Percentiles rank a stretch among this genome's conserved stretches.
Conservation (phyloP, 1,140 invertebrate species). For the Drosophila virilis region DNA sequence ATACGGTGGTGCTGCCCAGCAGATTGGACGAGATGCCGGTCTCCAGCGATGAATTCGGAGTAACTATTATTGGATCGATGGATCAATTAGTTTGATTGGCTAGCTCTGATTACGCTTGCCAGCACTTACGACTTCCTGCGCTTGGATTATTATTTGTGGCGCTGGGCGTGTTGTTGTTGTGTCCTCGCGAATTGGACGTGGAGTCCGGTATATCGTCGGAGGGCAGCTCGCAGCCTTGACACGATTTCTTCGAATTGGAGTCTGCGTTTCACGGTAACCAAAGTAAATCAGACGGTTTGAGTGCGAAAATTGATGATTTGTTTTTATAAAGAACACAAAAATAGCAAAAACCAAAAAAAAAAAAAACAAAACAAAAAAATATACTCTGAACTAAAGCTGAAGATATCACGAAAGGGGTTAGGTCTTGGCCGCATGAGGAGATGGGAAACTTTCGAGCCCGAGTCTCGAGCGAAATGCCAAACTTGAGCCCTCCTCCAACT, state of each 20-base stretch:
- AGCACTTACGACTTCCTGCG: conserved; percentile 78
- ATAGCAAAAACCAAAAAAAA: not conserved
- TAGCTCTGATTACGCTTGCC: not conserved
- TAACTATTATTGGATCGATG: conserved; percentile 51
- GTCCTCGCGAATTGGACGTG: conserved; percentile 87
- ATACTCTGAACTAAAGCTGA: conserved; percentile 42
- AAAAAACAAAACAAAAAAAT: conserved; percentile 4
- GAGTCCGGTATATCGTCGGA: conserved; percentile 90
- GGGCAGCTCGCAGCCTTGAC: conserved; percentile 94
- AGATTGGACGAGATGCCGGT: conserved; percentile 81
- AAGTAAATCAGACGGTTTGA: conserved; percentile 58
- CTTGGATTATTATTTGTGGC: conserved; percentile 89
- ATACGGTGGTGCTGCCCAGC: conserved; percentile 77
- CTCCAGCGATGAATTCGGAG: conserved; percentile 82
- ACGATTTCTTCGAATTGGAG: conserved; percentile 90
- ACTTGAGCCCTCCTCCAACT: conserved; percentile 59
- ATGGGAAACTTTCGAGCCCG: conserved; percentile 4
- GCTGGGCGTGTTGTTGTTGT: conserved; percentile 91
- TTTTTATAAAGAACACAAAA: conserved; percentile 48
- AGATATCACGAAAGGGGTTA: conserved; percentile 68
- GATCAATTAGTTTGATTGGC: not conserved
- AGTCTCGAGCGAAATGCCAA: conserved; percentile 52
- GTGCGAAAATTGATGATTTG: conserved; percentile 71
- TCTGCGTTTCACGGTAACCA: conserved; percentile 65
- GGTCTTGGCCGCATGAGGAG: conserved; percentile 31